Evolutionary conservation across 2,797 vertebrate genomes (phyloP).

Genomic region (Xerus rutilus): DNA sequence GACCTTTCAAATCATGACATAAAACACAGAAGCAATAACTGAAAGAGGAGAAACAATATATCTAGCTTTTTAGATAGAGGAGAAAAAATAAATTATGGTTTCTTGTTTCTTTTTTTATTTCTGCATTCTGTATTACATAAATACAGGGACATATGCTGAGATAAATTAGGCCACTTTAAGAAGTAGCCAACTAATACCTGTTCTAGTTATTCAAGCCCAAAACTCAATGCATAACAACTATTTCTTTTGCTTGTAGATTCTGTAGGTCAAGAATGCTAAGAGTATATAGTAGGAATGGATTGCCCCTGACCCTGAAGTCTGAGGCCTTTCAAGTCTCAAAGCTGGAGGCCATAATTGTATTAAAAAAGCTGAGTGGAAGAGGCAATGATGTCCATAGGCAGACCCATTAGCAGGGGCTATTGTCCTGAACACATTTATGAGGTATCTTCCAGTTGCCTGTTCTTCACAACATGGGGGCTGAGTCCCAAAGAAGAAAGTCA

Average conservation of each 20-base stretch:
- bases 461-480: background rate
- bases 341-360: background rate
- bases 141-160: background rate
- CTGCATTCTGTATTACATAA: background rate
- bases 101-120: background rate
- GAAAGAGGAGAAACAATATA: background rate
- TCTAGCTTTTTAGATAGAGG: background rate
- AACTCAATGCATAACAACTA: background rate
- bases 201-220: background rate
- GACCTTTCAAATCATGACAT: background rate
- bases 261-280: background rate
- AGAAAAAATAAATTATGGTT: background rate
- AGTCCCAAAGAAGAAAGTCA: background rate
- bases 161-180: background rate
- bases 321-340: background rate
- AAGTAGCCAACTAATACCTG: background rate
- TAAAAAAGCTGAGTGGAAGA: background rate
- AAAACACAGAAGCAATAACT: constrained; percentile 25
- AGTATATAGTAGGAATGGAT: background rate
- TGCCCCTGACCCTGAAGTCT: background rate
- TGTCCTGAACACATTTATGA: background rate
- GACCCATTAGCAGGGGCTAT: background rate
- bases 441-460: accelerated
- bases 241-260: background rate
- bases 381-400: background rate